phyloP scores from a whole-genome alignment of 37 sponge, comb jelly and placozoan genomes.

The Beroe ovata region DNA sequence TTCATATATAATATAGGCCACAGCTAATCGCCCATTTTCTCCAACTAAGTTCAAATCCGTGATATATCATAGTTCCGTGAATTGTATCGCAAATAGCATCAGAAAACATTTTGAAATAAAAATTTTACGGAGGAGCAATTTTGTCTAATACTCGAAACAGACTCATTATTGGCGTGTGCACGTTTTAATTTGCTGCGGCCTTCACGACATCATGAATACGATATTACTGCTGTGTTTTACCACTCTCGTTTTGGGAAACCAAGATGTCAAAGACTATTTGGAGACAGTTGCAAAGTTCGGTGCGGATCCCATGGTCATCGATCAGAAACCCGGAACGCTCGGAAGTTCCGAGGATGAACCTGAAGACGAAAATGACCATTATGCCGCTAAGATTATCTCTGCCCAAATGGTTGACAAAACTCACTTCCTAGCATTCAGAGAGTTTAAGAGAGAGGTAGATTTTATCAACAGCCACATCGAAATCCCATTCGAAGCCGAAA shows the following conservation, averaged over 20 bases:
- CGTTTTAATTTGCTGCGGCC: too few relatives aligned
- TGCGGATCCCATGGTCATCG: background rate
- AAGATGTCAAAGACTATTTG: background rate
- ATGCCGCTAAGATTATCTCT: background rate
- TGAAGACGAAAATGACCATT: too few relatives aligned
- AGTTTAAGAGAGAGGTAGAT: background rate
- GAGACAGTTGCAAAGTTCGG: background rate
- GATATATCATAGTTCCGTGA: too few relatives aligned
- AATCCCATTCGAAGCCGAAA: background rate
- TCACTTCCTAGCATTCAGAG: background rate
- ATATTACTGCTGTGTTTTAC: background rate
- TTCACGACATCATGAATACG: background rate
- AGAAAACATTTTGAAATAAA: too few relatives aligned
- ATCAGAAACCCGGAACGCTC: background rate
- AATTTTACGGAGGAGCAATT: too few relatives aligned
- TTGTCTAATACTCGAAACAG: too few relatives aligned
- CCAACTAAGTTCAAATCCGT: too few relatives aligned
- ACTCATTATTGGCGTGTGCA: too few relatives aligned
- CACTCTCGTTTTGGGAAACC: background rate
- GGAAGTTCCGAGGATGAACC: background rate
- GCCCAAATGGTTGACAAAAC: background rate
- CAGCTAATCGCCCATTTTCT: too few relatives aligned
- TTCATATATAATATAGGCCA: too few relatives aligned
- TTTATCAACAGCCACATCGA: background rate
- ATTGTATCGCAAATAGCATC: too few relatives aligned